Percentiles rank a stretch among this genome's conserved stretches.
Conservation (phyloP, 2,888 invertebrate species). For the Ophion ventricosus region DNA sequence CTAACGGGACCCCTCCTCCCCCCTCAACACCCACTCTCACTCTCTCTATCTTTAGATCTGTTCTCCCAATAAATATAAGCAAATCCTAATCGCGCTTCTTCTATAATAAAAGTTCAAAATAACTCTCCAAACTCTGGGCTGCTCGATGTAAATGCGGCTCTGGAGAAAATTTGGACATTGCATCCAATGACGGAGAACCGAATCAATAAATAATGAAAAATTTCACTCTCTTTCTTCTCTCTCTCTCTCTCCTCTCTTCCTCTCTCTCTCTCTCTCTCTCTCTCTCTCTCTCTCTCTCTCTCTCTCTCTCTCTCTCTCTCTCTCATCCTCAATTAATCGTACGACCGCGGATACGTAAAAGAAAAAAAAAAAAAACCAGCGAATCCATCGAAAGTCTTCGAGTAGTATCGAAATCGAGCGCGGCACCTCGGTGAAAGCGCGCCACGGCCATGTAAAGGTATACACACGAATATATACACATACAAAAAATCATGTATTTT, state of each 20-base stretch:
- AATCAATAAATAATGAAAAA: not conserved
- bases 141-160: not conserved
- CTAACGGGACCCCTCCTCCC: no score
- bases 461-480: not conserved
- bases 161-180: not conserved
- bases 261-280: no score
- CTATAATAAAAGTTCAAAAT: no score
- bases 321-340: not conserved
- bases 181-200: not conserved
- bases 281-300: no score
- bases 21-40: no score
- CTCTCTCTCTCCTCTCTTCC: not conserved
- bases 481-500: conserved; percentile 26
- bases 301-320: no score
- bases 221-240: not conserved
- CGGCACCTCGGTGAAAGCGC: conserved; percentile 58
- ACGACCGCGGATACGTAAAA: not conserved
- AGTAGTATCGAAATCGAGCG: conserved; percentile 37
- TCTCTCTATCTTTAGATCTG: no score
- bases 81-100: no score
- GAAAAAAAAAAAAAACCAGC: not conserved
- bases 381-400: conserved; percentile 16
- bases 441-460: conserved; percentile 10
- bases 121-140: no score
- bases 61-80: no score